Evolutionary conservation across 2,797 vertebrate species (phyloP), one percentile per base, ranked within the genome.

Genomic region (Huso huso): DNA sequence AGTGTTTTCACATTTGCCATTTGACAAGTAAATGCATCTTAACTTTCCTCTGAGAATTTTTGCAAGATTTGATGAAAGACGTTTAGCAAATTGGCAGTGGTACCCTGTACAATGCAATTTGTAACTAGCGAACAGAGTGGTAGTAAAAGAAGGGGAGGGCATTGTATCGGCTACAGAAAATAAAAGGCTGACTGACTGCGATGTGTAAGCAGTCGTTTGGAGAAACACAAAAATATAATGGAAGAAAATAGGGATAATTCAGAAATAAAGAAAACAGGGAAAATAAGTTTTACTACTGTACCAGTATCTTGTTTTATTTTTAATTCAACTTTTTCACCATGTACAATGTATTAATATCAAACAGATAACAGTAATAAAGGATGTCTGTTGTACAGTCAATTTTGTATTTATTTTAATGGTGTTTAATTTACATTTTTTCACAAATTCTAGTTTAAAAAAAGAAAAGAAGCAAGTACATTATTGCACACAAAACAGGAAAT

Each of bases 71-170:
- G 87, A 94, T 93, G 90, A 94, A 95, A 95, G 85, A 89, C 89
- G 89, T 93, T 94, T 94, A 94, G 92, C 78, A 94, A 93, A 98
- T 98, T 95, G 91, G 92, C 88, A 88, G 82, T 82, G 82, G 84
- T 89, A 84, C 84, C 86, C 88, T 88, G 89, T 90, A 86, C 77
- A 0, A 77, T 84, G 83, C 84, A 89, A 89, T 91, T 88, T 90
- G 87, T 90, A 88, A 77, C 80, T 69, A 1, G 75, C 82, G 82
- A 89, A 86, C 83, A 75, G 85, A 86, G 78, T 76, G 80, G 52
- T 71, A 84, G 82, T 80, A 82, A 87, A 82, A 62, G 86, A 85
- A 85, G 75, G 78, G 78, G 75, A 88, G 82, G 83, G 79, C 84
- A 86, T 79, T 69, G 75, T 82, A 66, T 59, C 72, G 78, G 79